A percentile compares a stretch with the other conserved stretches of the same genome.
Evolutionary conservation across 1,140 invertebrate genomes (phyloP).

Genomic region (Drosophila ironensis): DNA sequence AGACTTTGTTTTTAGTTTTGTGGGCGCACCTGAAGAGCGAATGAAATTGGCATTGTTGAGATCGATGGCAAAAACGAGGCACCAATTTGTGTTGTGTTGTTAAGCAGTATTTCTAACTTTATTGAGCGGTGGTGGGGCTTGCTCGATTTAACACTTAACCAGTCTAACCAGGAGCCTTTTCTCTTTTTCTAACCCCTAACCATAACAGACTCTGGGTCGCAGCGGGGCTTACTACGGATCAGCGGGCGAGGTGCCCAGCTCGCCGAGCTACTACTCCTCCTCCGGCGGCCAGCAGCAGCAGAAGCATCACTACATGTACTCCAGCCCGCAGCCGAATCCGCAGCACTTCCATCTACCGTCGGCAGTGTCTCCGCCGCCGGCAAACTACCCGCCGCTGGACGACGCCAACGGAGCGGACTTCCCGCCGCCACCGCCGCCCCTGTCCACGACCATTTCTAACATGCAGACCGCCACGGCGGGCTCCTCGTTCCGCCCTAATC

Average conservation of each 20-base stretch:
- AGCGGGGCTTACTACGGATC: slow-evolving; percentile 61
- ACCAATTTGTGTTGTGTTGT: slow-evolving; percentile 9
- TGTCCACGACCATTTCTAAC: slow-evolving; percentile 78
- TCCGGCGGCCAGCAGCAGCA: slow-evolving; percentile 47
- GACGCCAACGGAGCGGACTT: slow-evolving; percentile 58
- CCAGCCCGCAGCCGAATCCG: slow-evolving; percentile 57
- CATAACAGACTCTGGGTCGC: slow-evolving; percentile 75
- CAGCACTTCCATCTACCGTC: slow-evolving; percentile 78
- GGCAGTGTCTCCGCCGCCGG: slow-evolving; percentile 73
- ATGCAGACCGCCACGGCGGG: slow-evolving; percentile 72
- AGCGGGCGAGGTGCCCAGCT: slow-evolving; percentile 60
- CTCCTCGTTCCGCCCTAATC: slow-evolving; percentile 74
- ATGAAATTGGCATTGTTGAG: slow-evolving; percentile 57
- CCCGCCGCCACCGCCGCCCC: slow-evolving; percentile 75
- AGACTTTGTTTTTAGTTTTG: slow-evolving; percentile 23
- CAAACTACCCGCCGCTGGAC: slow-evolving; percentile 53
- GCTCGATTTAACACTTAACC: too few relatives aligned
- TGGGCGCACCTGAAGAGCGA: slow-evolving; percentile 35
- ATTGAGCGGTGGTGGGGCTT: slow-evolving; percentile 44
- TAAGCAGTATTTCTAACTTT: slow-evolving; percentile 34
- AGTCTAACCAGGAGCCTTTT: slow-evolving; percentile 57
- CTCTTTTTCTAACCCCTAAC: slow-evolving; percentile 51
- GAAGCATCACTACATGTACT: slow-evolving; percentile 75
- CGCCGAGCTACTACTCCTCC: slow-evolving; percentile 70
- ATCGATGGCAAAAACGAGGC: slow-evolving; percentile 33